Base-by-base conservation (phyloP, 2,888 invertebrate genomes). In the Temnothorax rugatulus region DNA sequence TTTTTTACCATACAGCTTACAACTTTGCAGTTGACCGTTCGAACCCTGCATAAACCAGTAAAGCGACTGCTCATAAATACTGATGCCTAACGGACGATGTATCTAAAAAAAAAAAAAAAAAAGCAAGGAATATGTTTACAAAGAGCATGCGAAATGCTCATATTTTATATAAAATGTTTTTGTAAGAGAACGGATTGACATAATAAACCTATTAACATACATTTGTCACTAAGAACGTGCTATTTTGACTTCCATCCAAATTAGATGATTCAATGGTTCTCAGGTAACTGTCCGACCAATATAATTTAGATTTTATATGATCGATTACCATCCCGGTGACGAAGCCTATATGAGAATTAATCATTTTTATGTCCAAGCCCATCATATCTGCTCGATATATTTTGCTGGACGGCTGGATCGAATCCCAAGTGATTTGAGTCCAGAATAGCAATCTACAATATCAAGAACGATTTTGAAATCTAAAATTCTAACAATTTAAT, bases 41-140 rank as follows among this genome's bases (percentile, higher is more conserved):
- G 96, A 95, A 0, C 95, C 95, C 5, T n/a, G n/a, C 5, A 95
- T 96, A 0, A 97, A 94, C 95, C 97, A 98, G 94, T 97, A 98
- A 0, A 98, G 95, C 87, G 97, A 95, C 93, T 97, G 97, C 93
- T 98, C 98, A 93, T 97, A 97, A 63, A 98, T 95, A 7, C 96
- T 96, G 34, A 98, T 93, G 0, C 96, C 96, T 63, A 96, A 96
- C 0, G 98, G 97, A 52, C 95, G 95, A 34, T 95, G 94, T 25
- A 25, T 29, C 92, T 92, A 38, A 89, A 18, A 69, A n/a, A n/a
- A n/a, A n/a, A n/a, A n/a, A n/a, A n/a, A n/a, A n/a, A 76, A 52
- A n/a, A 57, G 29, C n/a, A 29, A 57, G 21, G 2, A 13, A 66
- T 41, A 25, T 41, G 5, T 25, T n/a, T n/a, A n/a, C 34, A 34